Base-by-base conservation (phyloP, 2,888 invertebrate genomes). In the Scaeva pyrastri region DNA sequence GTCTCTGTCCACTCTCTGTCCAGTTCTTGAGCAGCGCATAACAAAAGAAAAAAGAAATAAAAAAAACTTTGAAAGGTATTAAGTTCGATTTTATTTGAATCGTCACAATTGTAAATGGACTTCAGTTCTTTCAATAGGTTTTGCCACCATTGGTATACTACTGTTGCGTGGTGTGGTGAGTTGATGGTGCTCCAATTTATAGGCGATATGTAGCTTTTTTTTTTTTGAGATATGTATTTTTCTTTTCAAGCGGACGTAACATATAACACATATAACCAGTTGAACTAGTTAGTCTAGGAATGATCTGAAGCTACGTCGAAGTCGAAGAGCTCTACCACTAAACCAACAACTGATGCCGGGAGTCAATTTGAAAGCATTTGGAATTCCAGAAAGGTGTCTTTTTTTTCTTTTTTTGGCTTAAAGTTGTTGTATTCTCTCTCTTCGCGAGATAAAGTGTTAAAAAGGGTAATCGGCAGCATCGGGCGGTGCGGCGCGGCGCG, bases 1-100 rank as follows among this genome's bases (percentile, higher is more conserved):
- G 70, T n/a, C n/a, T n/a, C n/a, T n/a, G n/a, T 70, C 41, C 43
- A 41, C 64, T 58, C 48, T 16, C 19, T 21, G 48, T 21, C 66
- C 66, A 68, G 36, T 68, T 50, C 19, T 50, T 68, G 36, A 23
- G 12, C n/a, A 64, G 26, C 16, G 10, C 23, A 52, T 60, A 31
- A 68, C 68, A 50, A 52, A 39, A n/a, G 26, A n/a, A 19, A n/a
- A 21, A 52, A 39, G 16, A 66, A 73, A 56, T 19, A 21, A 39
- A 55, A 85, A 86, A 74, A 82, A 81, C 73, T 73, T 81, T 86
- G 81, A 81, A 82, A 82, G 76, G 82, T 74, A 82, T 82, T 86
- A 86, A 86, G 70, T 82, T 86, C 82, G 86, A 86, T 86, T 86
- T 86, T 86, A 82, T 82, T 86, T 82, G 74, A 86, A 82, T 82